Base-by-base conservation (phyloP, 2,797 vertebrate genomes). In the Rhabdomys pumilio region DNA sequence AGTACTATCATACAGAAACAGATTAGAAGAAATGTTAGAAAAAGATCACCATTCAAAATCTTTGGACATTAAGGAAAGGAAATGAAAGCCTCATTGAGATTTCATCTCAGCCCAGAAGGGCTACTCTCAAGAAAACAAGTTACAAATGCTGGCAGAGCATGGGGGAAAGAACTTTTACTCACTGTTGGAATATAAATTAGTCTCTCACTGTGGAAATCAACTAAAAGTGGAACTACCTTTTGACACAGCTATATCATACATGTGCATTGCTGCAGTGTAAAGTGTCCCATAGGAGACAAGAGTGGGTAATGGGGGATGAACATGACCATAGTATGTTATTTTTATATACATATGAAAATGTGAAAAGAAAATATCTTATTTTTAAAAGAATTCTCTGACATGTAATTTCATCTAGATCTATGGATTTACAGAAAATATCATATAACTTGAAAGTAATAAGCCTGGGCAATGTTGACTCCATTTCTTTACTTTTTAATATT, bases 401-500 rank as follows among this genome's bases (percentile, higher is more conserved):
- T 41, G 61, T 88, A 90, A 69, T 85, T 89, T 89, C 41, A 92
- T 72, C 20, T 57, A 67, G 22, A 15, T 95, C 57, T 80, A 38
- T 75, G 89, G 20, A 38, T 90, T 94, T 65, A 61, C 75, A 90
- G 93, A 80, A 85, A 90, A 41, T 61, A 65, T 41, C 76, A 47
- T 12, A 55, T 94, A 75, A 75, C 83, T 95, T 89, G 69, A 89
- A 96, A 94, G 26, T 80, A 38, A 59, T 7, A 29, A 22, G 34
- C 55, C 22, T 79, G 20, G 88, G 81, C 57, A 26, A 15, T 55
- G 61, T 31, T 76, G 26, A 10, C 77, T 79, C 29, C 5, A 34
- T 93, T 83, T 29, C 11, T 89, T 93, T 96, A 73, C 90, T 89
- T 61, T 94, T 94, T 85, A 82, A 59, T 85, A 31, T 14, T 83